These are phyloP conservation scores for Cacatua alba DNA, from an alignment of 2,113 vertebrate genomes.

Conservation along the genomic window DNA sequence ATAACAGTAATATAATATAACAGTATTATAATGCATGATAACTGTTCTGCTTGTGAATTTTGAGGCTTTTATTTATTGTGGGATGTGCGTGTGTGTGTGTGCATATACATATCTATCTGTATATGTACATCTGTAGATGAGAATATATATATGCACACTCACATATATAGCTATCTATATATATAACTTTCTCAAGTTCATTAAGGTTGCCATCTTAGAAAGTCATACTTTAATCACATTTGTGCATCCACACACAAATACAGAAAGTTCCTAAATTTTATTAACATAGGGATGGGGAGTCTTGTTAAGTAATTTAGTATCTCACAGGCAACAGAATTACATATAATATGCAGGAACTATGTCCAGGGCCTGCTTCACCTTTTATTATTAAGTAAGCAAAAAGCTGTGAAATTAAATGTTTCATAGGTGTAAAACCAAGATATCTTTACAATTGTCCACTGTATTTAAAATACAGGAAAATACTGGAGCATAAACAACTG, in stretches of 20 bases:
- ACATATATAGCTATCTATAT: background rate
- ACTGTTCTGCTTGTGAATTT: conserved; percentile 17
- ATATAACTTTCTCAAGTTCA: conserved; percentile 8
- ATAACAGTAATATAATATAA: too few relatives aligned
- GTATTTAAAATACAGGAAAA: background rate
- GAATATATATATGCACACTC: background rate
- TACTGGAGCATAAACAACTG: background rate
- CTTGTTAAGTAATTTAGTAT: conserved; percentile 15
- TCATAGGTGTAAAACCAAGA: background rate
- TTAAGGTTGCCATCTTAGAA: conserved; percentile 20
- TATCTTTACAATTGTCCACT: background rate
- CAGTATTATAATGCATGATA: background rate
- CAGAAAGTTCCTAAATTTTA: background rate
- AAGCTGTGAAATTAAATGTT: background rate
- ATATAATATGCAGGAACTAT: background rate
- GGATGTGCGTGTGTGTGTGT: background rate
- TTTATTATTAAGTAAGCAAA: background rate
- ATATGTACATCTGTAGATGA: background rate
- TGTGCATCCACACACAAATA: background rate
- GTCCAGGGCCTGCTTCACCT: background rate
- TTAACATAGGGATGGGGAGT: background rate
- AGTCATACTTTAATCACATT: background rate
- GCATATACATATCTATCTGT: background rate
- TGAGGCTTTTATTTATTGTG: conserved; percentile 18
- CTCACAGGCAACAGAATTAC: background rate